Evolutionary conservation across 2,797 vertebrate genomes (phyloP).

Genomic region (Gobio occitaniae): DNA sequence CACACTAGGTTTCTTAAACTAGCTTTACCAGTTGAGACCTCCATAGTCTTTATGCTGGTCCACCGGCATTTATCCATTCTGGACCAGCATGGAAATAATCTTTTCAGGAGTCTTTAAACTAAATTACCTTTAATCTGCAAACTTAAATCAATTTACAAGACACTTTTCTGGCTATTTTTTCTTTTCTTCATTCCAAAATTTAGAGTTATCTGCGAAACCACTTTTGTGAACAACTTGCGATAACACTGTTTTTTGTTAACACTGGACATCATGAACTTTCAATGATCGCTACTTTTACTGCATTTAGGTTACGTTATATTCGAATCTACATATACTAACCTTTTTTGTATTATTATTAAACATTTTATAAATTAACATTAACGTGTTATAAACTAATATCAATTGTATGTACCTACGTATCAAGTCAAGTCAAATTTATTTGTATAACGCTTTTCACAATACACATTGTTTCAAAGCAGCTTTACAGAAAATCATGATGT

Average conservation of each 20-base stretch:
- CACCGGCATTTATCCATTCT: background rate
- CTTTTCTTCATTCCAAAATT: background rate
- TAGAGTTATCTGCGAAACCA: background rate
- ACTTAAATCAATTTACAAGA: background rate
- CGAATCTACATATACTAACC: background rate
- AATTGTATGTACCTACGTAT: background rate
- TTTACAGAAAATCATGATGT: background rate
- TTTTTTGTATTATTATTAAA: background rate
- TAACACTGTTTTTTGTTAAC: background rate
- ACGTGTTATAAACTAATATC: background rate
- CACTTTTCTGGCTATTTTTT: background rate
- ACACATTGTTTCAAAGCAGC: background rate
- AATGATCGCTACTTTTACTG: background rate
- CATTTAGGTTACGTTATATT: background rate
- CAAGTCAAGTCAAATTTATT: background rate
- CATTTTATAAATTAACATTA: background rate
- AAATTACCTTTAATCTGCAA: background rate
- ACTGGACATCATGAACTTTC: background rate
- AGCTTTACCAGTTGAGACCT: background rate
- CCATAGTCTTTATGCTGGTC: background rate
- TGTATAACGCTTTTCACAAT: background rate
- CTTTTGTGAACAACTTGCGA: background rate
- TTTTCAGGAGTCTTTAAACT: background rate
- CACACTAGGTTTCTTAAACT: background rate
- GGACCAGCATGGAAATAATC: background rate